Evolutionary conservation across 2,113 vertebrate genomes (phyloP), one percentile per base, ranked within the genome.

Genomic region (Phaethon lepturus): DNA sequence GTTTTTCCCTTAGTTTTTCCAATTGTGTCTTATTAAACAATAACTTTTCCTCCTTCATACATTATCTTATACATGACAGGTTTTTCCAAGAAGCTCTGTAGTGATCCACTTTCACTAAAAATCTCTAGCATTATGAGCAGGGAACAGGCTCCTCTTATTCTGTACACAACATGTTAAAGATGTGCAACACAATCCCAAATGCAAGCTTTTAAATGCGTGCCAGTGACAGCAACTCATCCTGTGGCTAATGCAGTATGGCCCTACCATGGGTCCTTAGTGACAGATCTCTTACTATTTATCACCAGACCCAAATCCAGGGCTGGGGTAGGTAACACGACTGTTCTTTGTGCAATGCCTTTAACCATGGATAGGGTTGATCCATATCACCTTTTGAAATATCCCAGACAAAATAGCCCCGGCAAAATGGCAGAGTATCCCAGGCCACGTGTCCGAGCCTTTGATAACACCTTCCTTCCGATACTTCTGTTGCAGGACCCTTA

Each of bases 241-340:
- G n/a, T 45, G 31, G 22, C 4, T 63, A 53, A 40, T 6, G 53
- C 22, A 29, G 8, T 10, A 45, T 28, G 20, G 45, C 4, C 24
- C 7, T 15, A 44, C 5, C 26, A 2, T 0, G 7, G 38, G 4
- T 63, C 11, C 24, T 58, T n/a, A 40, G 9, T 8, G 49, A 68
- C n/a, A 53, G 24, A 2, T 8, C 3, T 77, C 20, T 50, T 52
- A 35, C 15, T 45, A 1, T 31, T 76, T 44, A 59, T 22, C 31
- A 50, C 15, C 22, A 52, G 31, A 67, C 23, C 19, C 58, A 87
- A 71, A 93, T 8, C 22, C 58, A 67, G 17, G 29, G 9, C 24
- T 18, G 25, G 11, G 5, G 11, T 13, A 55, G 29, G 19, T 42
- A 49, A 52, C 13, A 13, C 1, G 8, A 23, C 42, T 76, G 8